Percentiles rank a stretch among this genome's conserved stretches.
Conservation (phyloP, 2,113 vertebrate genomes). For the Corythornis madagascariensis region DNA sequence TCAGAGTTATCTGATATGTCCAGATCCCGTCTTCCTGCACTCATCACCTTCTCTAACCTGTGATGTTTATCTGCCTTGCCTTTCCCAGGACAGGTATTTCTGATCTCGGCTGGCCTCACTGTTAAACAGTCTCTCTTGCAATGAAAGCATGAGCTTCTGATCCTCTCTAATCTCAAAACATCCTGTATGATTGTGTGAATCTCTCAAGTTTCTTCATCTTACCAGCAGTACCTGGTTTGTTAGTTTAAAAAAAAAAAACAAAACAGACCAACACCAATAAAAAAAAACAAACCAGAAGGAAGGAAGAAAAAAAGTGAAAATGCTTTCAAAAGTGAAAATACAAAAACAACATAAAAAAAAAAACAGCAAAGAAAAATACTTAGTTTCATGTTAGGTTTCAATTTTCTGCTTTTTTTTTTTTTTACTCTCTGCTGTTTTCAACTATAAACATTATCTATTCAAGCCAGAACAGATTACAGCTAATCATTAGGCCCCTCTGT, state of each 20-base stretch:
- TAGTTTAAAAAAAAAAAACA: neutral
- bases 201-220: neutral
- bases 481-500: constrained; percentile 23
- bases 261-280: too few relatives aligned
- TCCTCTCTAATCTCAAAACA: constrained; percentile 52
- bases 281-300: too few relatives aligned
- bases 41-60: neutral
- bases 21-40: neutral
- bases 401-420: neutral
- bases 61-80: constrained; percentile 36
- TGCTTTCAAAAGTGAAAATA: neutral
- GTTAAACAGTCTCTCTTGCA: constrained; percentile 3
- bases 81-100: constrained; percentile 56
- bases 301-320: too few relatives aligned
- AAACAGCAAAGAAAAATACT: neutral
- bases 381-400: neutral
- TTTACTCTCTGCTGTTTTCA: neutral
- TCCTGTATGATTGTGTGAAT: neutral
- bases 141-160: constrained; percentile 11
- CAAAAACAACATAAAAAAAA: neutral
- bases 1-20: constrained; percentile 39
- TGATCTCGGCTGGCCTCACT: constrained; percentile 10
- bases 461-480: neutral
- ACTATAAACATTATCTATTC: neutral
- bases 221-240: neutral